Base-by-base conservation (phyloP, 2,113 vertebrate genomes). In the Aix galericulata region DNA sequence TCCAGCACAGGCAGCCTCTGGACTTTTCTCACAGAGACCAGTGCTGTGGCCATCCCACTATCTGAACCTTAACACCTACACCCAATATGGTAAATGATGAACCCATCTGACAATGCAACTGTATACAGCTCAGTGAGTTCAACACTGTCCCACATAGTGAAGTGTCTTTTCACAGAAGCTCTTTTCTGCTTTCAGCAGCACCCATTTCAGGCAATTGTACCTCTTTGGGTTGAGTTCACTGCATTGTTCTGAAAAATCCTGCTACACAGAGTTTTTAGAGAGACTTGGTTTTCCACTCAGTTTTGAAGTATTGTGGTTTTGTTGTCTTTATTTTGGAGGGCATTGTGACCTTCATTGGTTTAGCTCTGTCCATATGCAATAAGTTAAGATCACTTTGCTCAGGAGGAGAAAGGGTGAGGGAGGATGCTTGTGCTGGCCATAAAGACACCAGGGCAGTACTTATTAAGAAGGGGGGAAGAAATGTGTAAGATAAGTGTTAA, bases 1-100 rank as follows among this genome's bases (percentile, higher is more conserved):
- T 58, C 58, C 0, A 1, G 17, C 59, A 26, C 0, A 0, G n/a
- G 40, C 25, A 66, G 48, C 29, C 31, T 23, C 60, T 0, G 1
- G 22, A 14, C 2, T 3, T 23, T 40, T 14, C 26, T 34, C 64
- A 34, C 20, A 53, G 58, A 7, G 52, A 8, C 14, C 1, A 64
- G 1, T 13, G 25, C 44, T 55, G 17, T 46, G 40, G n/a, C 6
- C 11, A 40, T 5, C 17, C 23, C 17, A 2, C 6, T 58, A 16
- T 40, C 9, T 50, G 50, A 50, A 29, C 34, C 6, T 69, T 76
- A 21, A 21, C 17, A 5, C 4, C 31, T 60, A 31, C 31, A n/a
- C 59, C 5, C 62, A 63, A 11, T 40, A 40, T 13, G 34, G 26
- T 83, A 11, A 53, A 17, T 82, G n/a, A 38, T 78, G 59, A 10